Conservation (phyloP, 1,140 invertebrate species). For the Rhyzopertha dominica region DNA sequence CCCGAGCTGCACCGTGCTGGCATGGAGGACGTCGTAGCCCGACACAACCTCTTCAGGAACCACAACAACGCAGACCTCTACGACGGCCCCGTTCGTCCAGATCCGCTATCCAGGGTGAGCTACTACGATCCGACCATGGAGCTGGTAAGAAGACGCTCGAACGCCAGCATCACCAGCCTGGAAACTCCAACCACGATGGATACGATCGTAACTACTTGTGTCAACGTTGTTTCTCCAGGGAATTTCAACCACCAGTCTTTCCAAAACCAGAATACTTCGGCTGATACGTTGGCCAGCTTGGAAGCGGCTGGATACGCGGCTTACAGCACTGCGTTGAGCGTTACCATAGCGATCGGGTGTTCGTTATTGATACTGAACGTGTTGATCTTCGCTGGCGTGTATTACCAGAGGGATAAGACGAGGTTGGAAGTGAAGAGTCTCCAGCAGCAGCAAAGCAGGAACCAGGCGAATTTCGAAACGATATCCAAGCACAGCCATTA, state of each 20-base stretch:
- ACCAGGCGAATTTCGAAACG: constrained; percentile 65
- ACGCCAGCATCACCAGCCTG: constrained; percentile 47
- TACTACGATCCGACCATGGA: constrained; percentile 53
- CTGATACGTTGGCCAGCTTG: constrained; percentile 67
- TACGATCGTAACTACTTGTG: constrained; percentile 53
- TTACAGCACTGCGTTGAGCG: constrained; percentile 76
- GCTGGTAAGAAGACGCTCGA: constrained; percentile 52
- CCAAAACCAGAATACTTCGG: constrained; percentile 55
- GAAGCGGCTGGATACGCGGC: constrained; percentile 74
- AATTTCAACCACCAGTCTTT: constrained; percentile 52
- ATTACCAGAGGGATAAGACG: constrained; percentile 81
- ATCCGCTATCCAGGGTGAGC: constrained; percentile 62
- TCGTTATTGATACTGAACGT: constrained; percentile 80
- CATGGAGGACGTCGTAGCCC: constrained; percentile 78
- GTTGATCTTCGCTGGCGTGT: constrained; percentile 80
- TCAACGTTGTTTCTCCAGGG: constrained; percentile 52
- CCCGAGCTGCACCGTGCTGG: constrained; percentile 86
- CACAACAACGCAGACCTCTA: constrained; percentile 76
- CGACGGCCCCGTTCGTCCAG: constrained; percentile 73
- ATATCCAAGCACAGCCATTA: constrained; percentile 64
- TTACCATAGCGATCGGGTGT: constrained; percentile 86
- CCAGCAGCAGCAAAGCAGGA: constrained; percentile 60
- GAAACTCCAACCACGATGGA: constrained; percentile 55
- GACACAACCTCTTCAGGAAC: constrained; percentile 78
- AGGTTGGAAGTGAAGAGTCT: constrained; percentile 72